These are phyloP conservation scores for Eupithecia subumbrata DNA, from an alignment of 2,888 invertebrate genomes.

Conservation along the genomic window DNA sequence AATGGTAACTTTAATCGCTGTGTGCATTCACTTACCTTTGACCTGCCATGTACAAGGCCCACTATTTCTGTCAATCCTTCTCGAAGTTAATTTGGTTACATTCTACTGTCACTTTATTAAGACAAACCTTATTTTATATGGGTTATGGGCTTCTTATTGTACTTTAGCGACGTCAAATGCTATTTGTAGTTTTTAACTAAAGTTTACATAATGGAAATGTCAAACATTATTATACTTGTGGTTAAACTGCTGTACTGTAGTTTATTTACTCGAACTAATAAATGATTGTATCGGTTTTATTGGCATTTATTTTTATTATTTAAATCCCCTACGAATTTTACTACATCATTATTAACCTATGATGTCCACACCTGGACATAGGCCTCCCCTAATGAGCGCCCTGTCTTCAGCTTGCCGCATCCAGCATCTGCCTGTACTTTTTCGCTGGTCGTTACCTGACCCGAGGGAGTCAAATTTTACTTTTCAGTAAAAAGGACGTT, in stretches of 20 bases:
- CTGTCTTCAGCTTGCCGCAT: too few relatives aligned
- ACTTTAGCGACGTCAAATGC: neutral
- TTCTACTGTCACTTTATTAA: slow-evolving; percentile 18
- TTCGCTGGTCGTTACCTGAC: too few relatives aligned
- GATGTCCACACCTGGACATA: too few relatives aligned
- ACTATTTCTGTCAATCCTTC: neutral
- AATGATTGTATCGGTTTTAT: slow-evolving; percentile 35
- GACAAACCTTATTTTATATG: slow-evolving; percentile 31
- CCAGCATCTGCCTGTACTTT: too few relatives aligned
- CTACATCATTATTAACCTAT: too few relatives aligned
- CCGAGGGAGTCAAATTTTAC: too few relatives aligned
- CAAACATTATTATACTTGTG: slow-evolving; percentile 5
- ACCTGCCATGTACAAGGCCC: neutral
- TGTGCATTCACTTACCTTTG: neutral
- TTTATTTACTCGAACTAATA: slow-evolving; percentile 38
- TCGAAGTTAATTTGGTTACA: slow-evolving; percentile 20
- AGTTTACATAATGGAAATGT: neutral
- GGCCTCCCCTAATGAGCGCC: too few relatives aligned
- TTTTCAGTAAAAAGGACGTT: too few relatives aligned
- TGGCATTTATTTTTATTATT: neutral
- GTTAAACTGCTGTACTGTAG: slow-evolving; percentile 26
- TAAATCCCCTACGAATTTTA: too few relatives aligned
- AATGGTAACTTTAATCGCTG: neutral
- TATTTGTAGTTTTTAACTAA: neutral
- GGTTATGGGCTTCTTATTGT: slow-evolving; percentile 26